phyloP scores from a whole-genome alignment of 2,797 vertebrate species.

The Lemur catta region DNA sequence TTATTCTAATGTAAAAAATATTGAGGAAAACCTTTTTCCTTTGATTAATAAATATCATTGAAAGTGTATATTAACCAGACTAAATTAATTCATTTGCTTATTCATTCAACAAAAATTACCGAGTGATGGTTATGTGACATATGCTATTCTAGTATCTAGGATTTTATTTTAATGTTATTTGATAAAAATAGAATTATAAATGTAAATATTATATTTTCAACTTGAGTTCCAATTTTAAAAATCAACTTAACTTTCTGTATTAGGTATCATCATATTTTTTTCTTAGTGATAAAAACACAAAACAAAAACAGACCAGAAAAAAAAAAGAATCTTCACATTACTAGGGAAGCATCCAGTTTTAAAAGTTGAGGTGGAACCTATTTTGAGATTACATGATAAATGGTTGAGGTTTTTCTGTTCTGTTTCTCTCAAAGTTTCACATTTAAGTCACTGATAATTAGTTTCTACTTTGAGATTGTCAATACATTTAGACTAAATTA shows the following conservation, averaged over 20 bases:
- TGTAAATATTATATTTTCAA: not conserved
- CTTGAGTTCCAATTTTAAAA: not conserved
- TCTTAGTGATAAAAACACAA: not conserved
- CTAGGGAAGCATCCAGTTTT: not conserved
- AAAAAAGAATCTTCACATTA: not conserved
- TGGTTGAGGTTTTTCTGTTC: not conserved
- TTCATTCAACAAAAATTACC: not conserved
- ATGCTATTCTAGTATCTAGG: not conserved
- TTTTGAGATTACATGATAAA: not conserved
- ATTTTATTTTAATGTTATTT: not conserved
- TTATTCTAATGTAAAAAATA: not conserved
- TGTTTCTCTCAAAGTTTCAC: not conserved
- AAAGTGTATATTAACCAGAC: not conserved
- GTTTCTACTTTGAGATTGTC: constrained; percentile 6
- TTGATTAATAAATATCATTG: not conserved
- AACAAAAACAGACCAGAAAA: not conserved
- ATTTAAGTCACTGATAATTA: not conserved
- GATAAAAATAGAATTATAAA: not conserved
- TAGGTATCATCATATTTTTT: not conserved
- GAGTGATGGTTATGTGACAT: not conserved
- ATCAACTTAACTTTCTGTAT: not conserved
- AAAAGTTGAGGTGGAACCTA: not conserved
- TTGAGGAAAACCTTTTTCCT: not conserved
- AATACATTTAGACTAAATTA: not conserved
- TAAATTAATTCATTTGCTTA: not conserved